Evolutionary conservation across 2,888 invertebrate genomes (phyloP).

Genomic region (Rhingia campestris): DNA sequence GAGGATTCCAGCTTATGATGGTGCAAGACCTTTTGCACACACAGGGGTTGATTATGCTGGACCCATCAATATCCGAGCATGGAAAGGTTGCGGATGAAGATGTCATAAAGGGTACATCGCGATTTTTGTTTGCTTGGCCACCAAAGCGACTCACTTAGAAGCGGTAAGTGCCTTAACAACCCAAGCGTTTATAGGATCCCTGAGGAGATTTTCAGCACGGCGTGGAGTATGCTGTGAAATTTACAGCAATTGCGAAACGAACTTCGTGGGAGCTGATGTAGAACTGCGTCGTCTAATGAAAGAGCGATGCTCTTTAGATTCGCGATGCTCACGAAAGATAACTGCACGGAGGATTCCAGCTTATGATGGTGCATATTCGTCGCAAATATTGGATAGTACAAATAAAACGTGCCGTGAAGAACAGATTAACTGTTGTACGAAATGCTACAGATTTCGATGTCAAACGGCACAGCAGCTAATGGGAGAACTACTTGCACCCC

Average conservation of each 20-base stretch:
- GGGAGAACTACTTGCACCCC: too few relatives aligned
- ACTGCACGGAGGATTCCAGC: conserved; percentile 19
- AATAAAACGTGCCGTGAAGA: conserved; percentile 9
- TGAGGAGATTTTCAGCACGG: conserved; percentile 14
- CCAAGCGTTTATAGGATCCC: conserved; percentile 24
- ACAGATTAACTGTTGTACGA: background rate
- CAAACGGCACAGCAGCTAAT: conserved; percentile 7
- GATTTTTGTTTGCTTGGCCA: conserved; percentile 34
- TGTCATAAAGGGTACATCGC: conserved; percentile 38
- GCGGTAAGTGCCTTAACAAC: conserved; percentile 25
- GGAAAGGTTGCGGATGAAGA: conserved; percentile 3
- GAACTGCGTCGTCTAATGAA: background rate
- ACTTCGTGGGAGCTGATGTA: conserved; percentile 32
- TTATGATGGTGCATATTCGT: conserved; percentile 22
- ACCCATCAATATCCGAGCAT: conserved; percentile 45
- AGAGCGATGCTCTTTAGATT: too few relatives aligned
- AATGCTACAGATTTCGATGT: background rate
- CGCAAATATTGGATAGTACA: conserved; percentile 21
- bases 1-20: conserved; percentile 23
- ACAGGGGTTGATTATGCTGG: conserved; percentile 56
- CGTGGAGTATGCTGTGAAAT: conserved; percentile 19
- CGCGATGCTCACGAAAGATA: conserved; percentile 10
- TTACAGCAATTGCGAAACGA: conserved; percentile 33
- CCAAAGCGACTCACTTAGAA: conserved; percentile 44
- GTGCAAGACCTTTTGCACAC: too few relatives aligned